Percentiles rank a stretch among this genome's conserved stretches.
Conservation (phyloP, 2,797 vertebrate genomes). For the Delichon dasypus region DNA sequence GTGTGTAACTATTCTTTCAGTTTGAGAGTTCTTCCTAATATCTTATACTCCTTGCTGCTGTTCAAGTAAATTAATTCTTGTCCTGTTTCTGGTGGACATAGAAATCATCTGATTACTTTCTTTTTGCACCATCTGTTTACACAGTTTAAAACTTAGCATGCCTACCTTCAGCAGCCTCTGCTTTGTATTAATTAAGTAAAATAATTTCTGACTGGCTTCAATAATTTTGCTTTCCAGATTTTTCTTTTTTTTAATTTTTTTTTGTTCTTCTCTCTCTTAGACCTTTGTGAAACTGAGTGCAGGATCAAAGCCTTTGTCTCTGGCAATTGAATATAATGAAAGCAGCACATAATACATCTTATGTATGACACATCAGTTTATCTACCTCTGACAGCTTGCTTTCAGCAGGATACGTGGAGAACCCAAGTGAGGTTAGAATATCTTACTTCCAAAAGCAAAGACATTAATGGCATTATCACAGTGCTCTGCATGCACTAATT, state of each 20-base stretch:
- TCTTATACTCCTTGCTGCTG: background rate
- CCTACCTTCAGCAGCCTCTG: background rate
- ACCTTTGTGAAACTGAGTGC: background rate
- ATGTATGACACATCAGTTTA: background rate
- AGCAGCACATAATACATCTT: background rate
- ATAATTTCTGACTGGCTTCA: background rate
- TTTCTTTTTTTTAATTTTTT: background rate
- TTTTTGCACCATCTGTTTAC: background rate
- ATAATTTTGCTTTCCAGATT: background rate
- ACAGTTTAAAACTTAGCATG: background rate
- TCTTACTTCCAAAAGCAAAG: background rate
- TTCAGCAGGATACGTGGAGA: background rate
- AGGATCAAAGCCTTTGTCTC: background rate
- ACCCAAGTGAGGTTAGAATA: background rate
- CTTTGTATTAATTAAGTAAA: background rate
- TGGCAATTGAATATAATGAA: background rate
- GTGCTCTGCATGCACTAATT: conserved; percentile 33
- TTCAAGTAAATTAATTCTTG: background rate
- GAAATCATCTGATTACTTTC: background rate
- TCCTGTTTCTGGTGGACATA: background rate
- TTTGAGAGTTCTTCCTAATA: background rate
- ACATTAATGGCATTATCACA: background rate
- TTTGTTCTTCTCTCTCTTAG: background rate
- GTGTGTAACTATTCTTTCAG: background rate
- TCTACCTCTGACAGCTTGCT: background rate